Evolutionary conservation across 2,888 invertebrate genomes (phyloP).

Genomic region (Nomada hirtipes): DNA sequence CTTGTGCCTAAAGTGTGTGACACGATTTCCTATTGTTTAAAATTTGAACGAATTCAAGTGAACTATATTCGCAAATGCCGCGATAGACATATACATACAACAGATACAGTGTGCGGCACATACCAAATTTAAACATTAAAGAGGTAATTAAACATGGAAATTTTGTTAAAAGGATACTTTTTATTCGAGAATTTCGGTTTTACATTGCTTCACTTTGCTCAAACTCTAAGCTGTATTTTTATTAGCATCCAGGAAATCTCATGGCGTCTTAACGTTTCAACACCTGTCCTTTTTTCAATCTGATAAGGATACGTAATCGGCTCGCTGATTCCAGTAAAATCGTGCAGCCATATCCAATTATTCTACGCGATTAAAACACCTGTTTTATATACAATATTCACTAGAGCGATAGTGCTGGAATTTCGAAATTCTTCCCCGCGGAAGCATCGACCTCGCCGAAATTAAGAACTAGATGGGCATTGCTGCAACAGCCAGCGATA

Average conservation of each 20-base stretch:
- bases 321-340: not conserved
- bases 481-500: conserved; percentile 68
- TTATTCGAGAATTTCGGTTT: not conserved
- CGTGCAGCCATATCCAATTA: not conserved
- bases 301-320: not conserved
- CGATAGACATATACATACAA: no score
- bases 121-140: no score
- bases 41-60: not conserved
- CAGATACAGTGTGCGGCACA: no score
- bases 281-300: not conserved
- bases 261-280: not conserved
- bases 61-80: not conserved
- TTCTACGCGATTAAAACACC: conserved; percentile 22
- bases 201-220: not conserved
- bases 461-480: conserved; percentile 54
- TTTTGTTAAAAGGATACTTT: no score
- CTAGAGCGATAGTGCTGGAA: conserved; percentile 2
- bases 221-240: not conserved
- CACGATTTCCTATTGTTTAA: not conserved
- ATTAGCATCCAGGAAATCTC: not conserved
- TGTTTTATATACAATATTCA: conserved; percentile 9
- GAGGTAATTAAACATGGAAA: no score
- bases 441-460: conserved; percentile 49
- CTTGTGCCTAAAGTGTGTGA: not conserved
- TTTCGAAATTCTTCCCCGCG: conserved; percentile 26